Evolutionary conservation across 2,113 vertebrate species (phyloP), one percentile per base, ranked within the genome.

Genomic region (Entelurus aequoreus): DNA sequence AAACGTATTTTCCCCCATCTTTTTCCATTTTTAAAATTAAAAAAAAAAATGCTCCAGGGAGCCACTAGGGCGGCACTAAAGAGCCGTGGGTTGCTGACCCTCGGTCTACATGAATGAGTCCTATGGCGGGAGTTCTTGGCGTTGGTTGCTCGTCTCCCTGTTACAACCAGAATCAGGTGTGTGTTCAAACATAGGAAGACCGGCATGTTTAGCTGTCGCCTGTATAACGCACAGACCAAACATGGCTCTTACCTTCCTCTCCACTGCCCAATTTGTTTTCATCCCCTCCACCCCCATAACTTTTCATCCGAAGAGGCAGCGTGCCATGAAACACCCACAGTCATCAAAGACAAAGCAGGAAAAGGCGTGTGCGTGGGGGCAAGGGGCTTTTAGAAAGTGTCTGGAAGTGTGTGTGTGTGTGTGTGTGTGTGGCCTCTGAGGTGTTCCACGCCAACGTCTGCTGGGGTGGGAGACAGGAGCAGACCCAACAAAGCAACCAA

Each of bases 101-200:
- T 2, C 2, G 28, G 28, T 28, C 28, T 28, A 3, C 3, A 28
- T 28, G 28, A 28, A 28, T 4, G 28, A 28, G 28, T 28, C 28
- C 28, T 28, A 0, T 28, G 1, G 28, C 2, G 28, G 28, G 49
- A 40, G n/a, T 12, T 49, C 21, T 5, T 53, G 12, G 6, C 6
- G 35, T 16, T 5, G 36, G 6, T 48, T 15, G 11, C 47, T 62
- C 54, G 28, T 54, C 37, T 19, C 49, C 59, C 63, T 63, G 83
- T 76, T 79, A 81, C 80, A 81, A 70, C 35, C 40, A 68, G 83
- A 81, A 84, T 84, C 87, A 84, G 85, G 78, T 88, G 92, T 81
- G 89, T 85, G 84, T 62, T 78, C 79, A 76, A 70, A 75, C 65
- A 69, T 69, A 60, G 78, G 59, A 76, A 35, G 12, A 76, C 71